phyloP scores from a whole-genome alignment of 2,888 invertebrate genomes.

The Dendrolimus pini region DNA sequence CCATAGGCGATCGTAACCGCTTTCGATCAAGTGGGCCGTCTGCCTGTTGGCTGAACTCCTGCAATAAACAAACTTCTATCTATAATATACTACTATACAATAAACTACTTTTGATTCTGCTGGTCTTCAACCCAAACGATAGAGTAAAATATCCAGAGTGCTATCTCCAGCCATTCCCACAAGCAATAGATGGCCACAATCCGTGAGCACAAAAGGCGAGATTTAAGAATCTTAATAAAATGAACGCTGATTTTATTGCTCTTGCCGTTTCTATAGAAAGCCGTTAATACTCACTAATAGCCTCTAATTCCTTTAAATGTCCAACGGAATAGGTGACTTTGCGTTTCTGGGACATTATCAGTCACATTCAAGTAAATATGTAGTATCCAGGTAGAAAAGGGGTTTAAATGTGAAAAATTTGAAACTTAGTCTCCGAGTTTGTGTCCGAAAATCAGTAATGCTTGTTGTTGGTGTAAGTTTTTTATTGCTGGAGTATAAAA shows the following conservation, averaged over 20 bases:
- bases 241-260: constrained; percentile 49
- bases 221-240: constrained; percentile 49
- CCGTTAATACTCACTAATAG: constrained; percentile 30
- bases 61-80: no score
- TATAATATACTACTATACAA: no score
- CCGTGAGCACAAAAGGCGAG: constrained; percentile 35
- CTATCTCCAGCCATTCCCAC: background rate
- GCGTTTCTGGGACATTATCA: background rate
- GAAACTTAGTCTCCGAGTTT: background rate
- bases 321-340: background rate
- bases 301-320: constrained; percentile 19
- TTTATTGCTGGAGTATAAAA: no score
- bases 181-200: constrained; percentile 29
- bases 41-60: background rate
- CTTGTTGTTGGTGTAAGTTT: no score
- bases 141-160: background rate
- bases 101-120: no score
- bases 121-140: no score
- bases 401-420: background rate
- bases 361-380: background rate
- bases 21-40: background rate
- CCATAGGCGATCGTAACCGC: background rate
- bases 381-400: background rate
- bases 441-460: background rate
- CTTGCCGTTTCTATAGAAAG: constrained; percentile 38